Base-by-base conservation (phyloP, 1,140 invertebrate species). In the Caerostris extrusa region DNA sequence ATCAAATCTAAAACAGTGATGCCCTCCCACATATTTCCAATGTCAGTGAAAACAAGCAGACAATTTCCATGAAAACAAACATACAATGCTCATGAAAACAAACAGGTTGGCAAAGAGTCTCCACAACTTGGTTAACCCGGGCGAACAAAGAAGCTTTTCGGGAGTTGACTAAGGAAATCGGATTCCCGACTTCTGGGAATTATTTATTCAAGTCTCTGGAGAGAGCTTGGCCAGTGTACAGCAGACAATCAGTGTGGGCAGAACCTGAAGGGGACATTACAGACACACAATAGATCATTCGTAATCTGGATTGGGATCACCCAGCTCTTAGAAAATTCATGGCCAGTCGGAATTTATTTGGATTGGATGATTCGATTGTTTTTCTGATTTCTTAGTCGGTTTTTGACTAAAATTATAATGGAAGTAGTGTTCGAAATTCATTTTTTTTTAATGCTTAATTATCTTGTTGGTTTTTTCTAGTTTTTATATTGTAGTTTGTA, bases 291-390 rank as follows among this genome's bases (percentile, higher is more conserved):
- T 83, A 83, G 82, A 83, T 83, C 82, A 83, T 83, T 83, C 82
- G 53, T 83, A 83, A 83, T 83, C 82, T 58, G 53, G 82, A 56
- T 19, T 58, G 71, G 71, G 82, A 83, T 57, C 56, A 83, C 53
- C 82, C 82, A 58, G 55, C 82, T 56, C 82, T 83, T 83, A 58
- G n/a, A 83, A 83, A 83, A 83, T 83, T 83, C 56, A 83, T 77
- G 71, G 34, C 34, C 34, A 34, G 71, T 77, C 71, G 50, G 71
- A 77, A 77, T 77, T 77, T 50, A 50, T 50, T 77, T 53, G 34
- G 34, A 77, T 77, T 77, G 34, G 50, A 50, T 0, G 50, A 77
- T 12, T 53, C 71, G 71, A 77, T 77, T 77, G 71, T 77, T 53
- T 77, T 7, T 77, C 5, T 64, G 7, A 14, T 64, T 17, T 5